Evolutionary conservation across 2,888 invertebrate genomes (phyloP).

Genomic region (Mesoligia furuncula): DNA sequence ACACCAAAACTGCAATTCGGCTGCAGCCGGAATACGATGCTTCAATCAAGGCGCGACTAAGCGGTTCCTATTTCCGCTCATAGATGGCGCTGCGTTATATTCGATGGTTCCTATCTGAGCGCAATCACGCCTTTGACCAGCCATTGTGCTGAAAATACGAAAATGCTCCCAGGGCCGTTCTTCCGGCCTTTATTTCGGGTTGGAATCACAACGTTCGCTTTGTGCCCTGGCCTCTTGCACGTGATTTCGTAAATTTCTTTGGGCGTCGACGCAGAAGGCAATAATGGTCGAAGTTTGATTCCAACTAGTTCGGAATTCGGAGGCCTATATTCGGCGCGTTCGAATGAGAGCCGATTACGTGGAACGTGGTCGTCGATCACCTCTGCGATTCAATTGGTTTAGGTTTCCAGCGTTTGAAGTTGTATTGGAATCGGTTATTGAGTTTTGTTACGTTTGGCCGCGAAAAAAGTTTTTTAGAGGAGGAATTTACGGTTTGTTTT

Average conservation of each 20-base stretch:
- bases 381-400: constrained; percentile 60
- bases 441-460: constrained; percentile 46
- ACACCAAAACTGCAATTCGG: constrained; percentile 63
- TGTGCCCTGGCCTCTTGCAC: constrained; percentile 69
- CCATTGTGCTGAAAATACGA: constrained; percentile 76
- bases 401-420: constrained; percentile 57
- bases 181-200: constrained; percentile 83
- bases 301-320: constrained; percentile 67
- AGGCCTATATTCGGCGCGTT: constrained; percentile 63
- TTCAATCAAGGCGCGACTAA: constrained; percentile 80
- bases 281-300: constrained; percentile 80
- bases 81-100: constrained; percentile 83
- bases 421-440: constrained; percentile 56
- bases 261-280: constrained; percentile 81
- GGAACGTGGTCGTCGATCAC: constrained; percentile 60
- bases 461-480: constrained; percentile 10
- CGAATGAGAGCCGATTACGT: constrained; percentile 61
- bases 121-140: constrained; percentile 81
- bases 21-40: constrained; percentile 60
- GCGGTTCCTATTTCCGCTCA: constrained; percentile 86
- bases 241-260: constrained; percentile 83
- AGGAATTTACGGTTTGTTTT: constrained; percentile 20
- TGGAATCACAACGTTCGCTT: constrained; percentile 73
- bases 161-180: constrained; percentile 69
- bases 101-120: constrained; percentile 73